Base-by-base conservation (phyloP, 2,888 invertebrate genomes). In the Zelleria hepariella region DNA sequence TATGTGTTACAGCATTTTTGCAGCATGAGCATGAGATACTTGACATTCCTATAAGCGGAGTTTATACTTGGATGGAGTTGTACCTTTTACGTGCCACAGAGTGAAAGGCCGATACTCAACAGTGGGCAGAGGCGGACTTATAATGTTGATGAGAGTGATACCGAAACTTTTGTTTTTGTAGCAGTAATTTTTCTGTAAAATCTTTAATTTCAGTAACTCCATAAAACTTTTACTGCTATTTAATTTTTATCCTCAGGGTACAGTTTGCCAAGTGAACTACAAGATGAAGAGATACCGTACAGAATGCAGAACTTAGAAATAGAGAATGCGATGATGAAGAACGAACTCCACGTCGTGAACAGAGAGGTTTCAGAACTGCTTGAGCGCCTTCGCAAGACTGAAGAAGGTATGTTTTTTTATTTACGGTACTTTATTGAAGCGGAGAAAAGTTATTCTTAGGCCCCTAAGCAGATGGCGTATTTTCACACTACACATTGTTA, bases 251-350 rank as follows among this genome's bases (percentile, higher is more conserved):
- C 74, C 75, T 47, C 66, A 86, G 86, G 85, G 62, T 67, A 64
- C 60, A 86, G 85, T 64, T 64, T 85, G 54, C 84, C 86, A 47
- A 60, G 71, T 21, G 82, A 85, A 57, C 63, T 81, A 47, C 78
- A 81, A 64, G 48, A 65, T 27, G 67, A 61, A 47, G 72, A 70
- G 23, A 68, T 74, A 61, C 67, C 73, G 24, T 74, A 75, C 58
- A 80, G 21, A 27, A 55, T 84, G 72, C 80, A 86, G 71, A 82
- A 84, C 67, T 73, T 86, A 61, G 84, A 84, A 68, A 75, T 86
- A 10, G 87, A 87, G 68, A 88, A 88, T 73, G 77, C 79, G 2
- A 84, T 87, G 84, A 68, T 87, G 62, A 86, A 82, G 70, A 87
- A 85, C 71, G 87, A 88, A 71, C 74, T 86, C 3, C 83, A 82